Evolutionary conservation across 2,113 vertebrate species (phyloP), one percentile per base, ranked within the genome.

Genomic region (Chelonoidis abingdonii): DNA sequence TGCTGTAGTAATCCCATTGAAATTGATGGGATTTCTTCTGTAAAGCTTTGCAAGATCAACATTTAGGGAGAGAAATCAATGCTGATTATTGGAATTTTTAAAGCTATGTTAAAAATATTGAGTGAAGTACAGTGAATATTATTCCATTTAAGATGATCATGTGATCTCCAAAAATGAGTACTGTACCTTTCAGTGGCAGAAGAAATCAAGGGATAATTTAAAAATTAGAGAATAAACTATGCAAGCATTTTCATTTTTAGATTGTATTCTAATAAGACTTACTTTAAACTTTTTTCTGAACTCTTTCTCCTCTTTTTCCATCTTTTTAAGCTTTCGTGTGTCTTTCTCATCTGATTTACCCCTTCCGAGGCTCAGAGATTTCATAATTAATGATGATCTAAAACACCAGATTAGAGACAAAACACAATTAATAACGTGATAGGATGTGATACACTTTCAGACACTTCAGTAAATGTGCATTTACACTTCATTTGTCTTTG

Each of bases 271-370:
- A 87, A 69, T 25, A 69, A 84, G 86, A 93, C 98, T 91, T 96
- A 99, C 99, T 98, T 99, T 99, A 97, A 99, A 99, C 95, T 99
- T 99, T 98, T 99, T 99, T 90, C 99, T 98, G 96, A 99, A 99
- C 4, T 99, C 99, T 96, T 99, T 99, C 95, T 99, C 99, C 94
- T 99, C 99, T 97, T 98, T 99, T 95, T 99, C 99, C 27, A 98
- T 98, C 94, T 98, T 99, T 94, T 99, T 99, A 92, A 98, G 95
- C 83, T 98, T 99, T 95, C 99, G 99, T 24, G 53, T 88, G 62
- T 99, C 98, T 88, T 97, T 98, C 52, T 98, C 98, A 52, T 96
- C 90, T 14, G 90, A 79, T 81, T 83, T 98, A 17, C 1, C 1
- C 88, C 95, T 98, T 93, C 86, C 97, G 90, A 87, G 57, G 5